Evolutionary conservation across 92 coral and sea anemone species (phyloP).

Genomic region (Virgularia gustaviana): DNA sequence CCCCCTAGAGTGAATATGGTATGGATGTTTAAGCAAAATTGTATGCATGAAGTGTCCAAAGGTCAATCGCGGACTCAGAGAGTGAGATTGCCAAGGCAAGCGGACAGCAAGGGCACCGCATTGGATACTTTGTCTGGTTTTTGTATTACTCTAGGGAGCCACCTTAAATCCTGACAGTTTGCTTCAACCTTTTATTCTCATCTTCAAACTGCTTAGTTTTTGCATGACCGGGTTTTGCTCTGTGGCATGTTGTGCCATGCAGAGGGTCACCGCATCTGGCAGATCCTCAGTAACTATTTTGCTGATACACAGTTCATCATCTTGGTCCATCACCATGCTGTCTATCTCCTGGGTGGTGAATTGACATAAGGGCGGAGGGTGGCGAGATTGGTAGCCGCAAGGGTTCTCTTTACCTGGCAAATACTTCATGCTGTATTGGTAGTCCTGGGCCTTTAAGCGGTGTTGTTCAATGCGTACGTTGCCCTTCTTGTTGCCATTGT

Average conservation of each 20-base stretch:
- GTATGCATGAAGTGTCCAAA: no score
- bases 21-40: no score
- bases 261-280: constrained; percentile 14
- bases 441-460: constrained; percentile 1
- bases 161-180: no score
- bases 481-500: constrained; percentile 8
- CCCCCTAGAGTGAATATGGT: no score
- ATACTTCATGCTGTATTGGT: constrained; percentile 17
- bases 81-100: no score
- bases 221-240: constrained; percentile 15
- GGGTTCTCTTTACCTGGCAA: constrained; percentile 16
- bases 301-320: constrained; percentile 27
- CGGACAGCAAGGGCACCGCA: no score
- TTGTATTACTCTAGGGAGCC: no score
- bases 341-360: no score
- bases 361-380: constrained; percentile 1
- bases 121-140: no score
- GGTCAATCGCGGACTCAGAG: no score
- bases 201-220: constrained; percentile 18
- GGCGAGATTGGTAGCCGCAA: constrained; percentile 20
- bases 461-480: constrained; percentile 18
- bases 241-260: constrained; percentile 1
- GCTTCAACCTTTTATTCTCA: no score
- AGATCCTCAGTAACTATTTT: constrained; percentile 26
- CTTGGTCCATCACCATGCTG: constrained; percentile 11